phyloP scores from a whole-genome alignment of 2,797 vertebrate genomes.

The Hypotaenidia okinawae region DNA sequence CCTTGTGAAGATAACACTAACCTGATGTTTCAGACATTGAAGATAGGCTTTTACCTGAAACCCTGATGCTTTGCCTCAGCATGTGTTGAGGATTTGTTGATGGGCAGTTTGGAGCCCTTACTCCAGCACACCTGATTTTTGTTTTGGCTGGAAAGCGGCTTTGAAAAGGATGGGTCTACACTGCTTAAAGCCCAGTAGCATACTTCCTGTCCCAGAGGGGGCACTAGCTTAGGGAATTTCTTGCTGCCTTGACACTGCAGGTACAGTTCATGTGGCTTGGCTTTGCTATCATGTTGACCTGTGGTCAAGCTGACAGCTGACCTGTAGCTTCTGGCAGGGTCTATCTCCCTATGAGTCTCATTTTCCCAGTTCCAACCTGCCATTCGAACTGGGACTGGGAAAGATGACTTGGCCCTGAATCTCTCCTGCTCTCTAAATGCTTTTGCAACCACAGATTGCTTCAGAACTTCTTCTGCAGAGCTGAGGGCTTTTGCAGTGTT shows the following conservation, averaged over 20 bases:
- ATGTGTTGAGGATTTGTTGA: background rate
- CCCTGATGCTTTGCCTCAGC: background rate
- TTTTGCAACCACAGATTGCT: background rate
- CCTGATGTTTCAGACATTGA: background rate
- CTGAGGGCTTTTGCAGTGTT: background rate
- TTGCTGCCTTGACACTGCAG: background rate
- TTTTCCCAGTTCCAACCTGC: background rate
- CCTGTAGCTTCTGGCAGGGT: background rate
- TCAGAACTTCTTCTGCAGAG: background rate
- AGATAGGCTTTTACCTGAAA: background rate
- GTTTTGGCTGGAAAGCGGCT: background rate
- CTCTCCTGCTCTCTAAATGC: background rate
- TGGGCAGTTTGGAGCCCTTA: background rate
- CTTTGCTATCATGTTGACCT: background rate
- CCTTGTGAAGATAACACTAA: accelerated
- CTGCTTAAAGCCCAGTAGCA: background rate
- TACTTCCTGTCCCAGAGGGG: background rate
- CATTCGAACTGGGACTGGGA: background rate
- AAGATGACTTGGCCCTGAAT: background rate
- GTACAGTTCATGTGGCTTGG: background rate
- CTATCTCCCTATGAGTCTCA: background rate
- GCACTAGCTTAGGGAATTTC: background rate
- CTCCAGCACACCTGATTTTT: background rate
- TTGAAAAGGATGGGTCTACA: background rate
- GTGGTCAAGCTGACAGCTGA: background rate